phyloP scores from a whole-genome alignment of 2,888 invertebrate genomes.

The Chymomyza fuscimana region DNA sequence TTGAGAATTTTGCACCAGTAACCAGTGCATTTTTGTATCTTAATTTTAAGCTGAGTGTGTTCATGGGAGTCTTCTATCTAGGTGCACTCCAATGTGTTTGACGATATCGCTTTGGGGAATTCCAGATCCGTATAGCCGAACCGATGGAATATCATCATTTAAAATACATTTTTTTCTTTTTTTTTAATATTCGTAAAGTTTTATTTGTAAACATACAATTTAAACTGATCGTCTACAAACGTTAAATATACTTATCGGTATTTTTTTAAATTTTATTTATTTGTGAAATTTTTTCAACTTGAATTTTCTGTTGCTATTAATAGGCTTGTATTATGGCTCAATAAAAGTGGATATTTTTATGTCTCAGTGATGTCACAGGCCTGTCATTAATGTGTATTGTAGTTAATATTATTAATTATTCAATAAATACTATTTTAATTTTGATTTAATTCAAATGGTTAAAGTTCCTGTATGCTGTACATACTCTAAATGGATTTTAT shows the following conservation, averaged over 20 bases:
- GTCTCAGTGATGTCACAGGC: slow-evolving; percentile 1
- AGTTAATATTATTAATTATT: slow-evolving; percentile 19
- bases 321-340: neutral
- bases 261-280: neutral
- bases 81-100: too few species aligned
- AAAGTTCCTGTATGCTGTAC: slow-evolving; percentile 16
- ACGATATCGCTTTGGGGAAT: too few species aligned
- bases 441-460: slow-evolving; percentile 17
- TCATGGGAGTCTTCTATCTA: too few species aligned
- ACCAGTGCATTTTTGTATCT: too few species aligned
- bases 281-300: neutral
- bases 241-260: slow-evolving; percentile 32
- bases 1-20: too few species aligned
- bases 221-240: slow-evolving; percentile 53
- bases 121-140: too few species aligned
- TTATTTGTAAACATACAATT: slow-evolving; percentile 56
- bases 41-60: too few species aligned
- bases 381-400: slow-evolving; percentile 15
- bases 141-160: too few species aligned
- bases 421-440: slow-evolving; percentile 33
- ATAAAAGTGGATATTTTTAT: neutral
- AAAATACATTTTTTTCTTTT: neutral
- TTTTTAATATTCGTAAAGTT: slow-evolving; percentile 49
- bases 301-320: neutral
- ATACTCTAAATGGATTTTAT: slow-evolving; percentile 31